Base-by-base conservation (phyloP, 2,113 vertebrate species). In the Echinops telfairi region DNA sequence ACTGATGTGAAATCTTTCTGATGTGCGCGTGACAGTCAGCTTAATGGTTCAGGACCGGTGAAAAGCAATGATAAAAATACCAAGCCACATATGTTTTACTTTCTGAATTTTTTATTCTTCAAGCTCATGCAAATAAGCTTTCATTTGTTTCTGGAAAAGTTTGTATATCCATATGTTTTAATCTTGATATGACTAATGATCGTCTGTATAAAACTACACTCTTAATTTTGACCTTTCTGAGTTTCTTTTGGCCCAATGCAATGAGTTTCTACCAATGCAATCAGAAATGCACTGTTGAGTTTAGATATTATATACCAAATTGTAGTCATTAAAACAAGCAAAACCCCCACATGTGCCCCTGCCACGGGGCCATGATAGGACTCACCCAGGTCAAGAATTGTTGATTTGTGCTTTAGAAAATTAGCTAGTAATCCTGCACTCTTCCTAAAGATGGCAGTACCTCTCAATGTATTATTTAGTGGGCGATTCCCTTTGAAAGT, bases 151-250 rank as follows among this genome's bases (percentile, higher is more conserved):
- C 64, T 86, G 83, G 82, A 93, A 60, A 9, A 71, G 70, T 86
- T 91, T 94, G 12, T 84, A 83, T 53, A 53, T 2, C 47, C 47
- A 53, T 53, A 53, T 53, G 10, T 53, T 53, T 53, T 53, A 53
- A 33, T 88, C 29, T 79, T 93, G 7, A 38, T 77, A 47, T 84
- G 53, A 77, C 53, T 64, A 62, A 73, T 87, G 76, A 79, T 89
- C 23, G 58, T 85, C 75, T 85, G 25, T 73, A 33, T 92, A 87
- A 68, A 93, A 73, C 71, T 80, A 36, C 22, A 36, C n/a, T 58
- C n/a, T 93, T 86, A 95, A 86, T 83, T 94, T 95, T 81, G 31
- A 80, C 89, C 22, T 80, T 89, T 93, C 23, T 90, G 8, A 0
- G 6, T 62, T 94, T 88, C 58, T 86, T 85, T 94, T 95, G 73